Conservation (phyloP, 1,140 invertebrate genomes). For the Leptinotarsa defecta region DNA sequence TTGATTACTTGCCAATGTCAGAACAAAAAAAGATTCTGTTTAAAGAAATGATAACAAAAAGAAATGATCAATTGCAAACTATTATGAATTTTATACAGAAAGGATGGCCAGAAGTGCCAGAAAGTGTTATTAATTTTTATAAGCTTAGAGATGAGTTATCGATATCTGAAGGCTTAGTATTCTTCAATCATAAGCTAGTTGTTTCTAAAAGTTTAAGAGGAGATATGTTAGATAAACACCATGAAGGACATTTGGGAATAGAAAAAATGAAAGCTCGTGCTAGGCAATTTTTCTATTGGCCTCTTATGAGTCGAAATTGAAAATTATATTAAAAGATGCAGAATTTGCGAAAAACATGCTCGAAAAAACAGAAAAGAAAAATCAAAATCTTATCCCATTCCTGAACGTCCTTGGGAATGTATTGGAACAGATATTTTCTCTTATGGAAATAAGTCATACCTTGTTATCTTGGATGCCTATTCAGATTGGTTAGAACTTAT, state of each 20-base stretch:
- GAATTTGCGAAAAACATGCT: not conserved
- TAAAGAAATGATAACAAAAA: constrained; percentile 19
- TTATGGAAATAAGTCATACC: constrained; percentile 17
- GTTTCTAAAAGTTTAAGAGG: constrained; percentile 51
- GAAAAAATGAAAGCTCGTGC: not conserved
- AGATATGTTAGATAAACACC: constrained; percentile 35
- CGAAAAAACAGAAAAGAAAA: constrained; percentile 49
- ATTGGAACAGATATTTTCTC: constrained; percentile 51
- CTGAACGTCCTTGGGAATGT: constrained; percentile 46
- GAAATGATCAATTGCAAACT: not conserved
- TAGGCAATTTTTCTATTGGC: not conserved
- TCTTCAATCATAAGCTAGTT: constrained; percentile 53
- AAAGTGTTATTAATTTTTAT: not conserved
- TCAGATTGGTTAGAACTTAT: constrained; percentile 50
- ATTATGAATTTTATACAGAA: not conserved
- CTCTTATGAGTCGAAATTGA: not conserved
- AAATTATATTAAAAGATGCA: not conserved
- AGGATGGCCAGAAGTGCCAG: not conserved
- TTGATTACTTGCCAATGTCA: constrained; percentile 5
- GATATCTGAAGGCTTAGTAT: constrained; percentile 54
- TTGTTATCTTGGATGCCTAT: constrained; percentile 31
- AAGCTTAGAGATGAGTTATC: constrained; percentile 14
- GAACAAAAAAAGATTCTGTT: constrained; percentile 8
- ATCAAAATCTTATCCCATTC: constrained; percentile 46
- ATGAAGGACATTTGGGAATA: not conserved